Conservation (phyloP, 1,140 invertebrate species). For the Babylonia areolata region DNA sequence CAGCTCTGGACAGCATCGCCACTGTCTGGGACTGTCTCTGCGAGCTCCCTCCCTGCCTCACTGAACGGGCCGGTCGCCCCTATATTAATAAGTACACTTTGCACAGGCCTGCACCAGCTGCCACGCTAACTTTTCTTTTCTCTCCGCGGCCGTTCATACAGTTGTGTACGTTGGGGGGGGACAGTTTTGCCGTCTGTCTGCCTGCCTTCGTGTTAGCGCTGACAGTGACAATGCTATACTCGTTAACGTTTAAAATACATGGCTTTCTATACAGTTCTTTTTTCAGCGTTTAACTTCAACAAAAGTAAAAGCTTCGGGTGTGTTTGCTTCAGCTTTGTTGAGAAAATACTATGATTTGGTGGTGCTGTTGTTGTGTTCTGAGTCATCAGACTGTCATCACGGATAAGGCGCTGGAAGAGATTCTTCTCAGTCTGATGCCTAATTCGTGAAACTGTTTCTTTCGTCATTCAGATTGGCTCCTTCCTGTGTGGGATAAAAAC, state of each 20-base stretch:
- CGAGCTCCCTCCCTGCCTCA: background rate
- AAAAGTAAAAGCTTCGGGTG: background rate
- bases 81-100: too few relatives aligned
- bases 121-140: too few relatives aligned
- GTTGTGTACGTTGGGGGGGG: too few relatives aligned
- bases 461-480: slow-evolving; percentile 39
- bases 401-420: background rate
- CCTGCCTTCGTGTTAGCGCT: too few relatives aligned
- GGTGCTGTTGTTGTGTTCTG: background rate
- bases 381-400: background rate
- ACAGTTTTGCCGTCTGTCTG: too few relatives aligned
- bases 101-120: too few relatives aligned
- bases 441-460: slow-evolving; percentile 43
- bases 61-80: too few relatives aligned
- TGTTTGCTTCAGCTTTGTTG: too few relatives aligned
- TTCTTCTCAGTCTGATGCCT: slow-evolving; percentile 1
- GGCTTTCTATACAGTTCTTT: too few relatives aligned
- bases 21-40: background rate
- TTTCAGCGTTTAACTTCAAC: background rate
- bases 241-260: too few relatives aligned
- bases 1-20: background rate
- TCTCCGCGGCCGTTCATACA: too few relatives aligned
- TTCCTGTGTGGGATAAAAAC: slow-evolving; percentile 34
- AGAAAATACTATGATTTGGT: background rate
- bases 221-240: too few relatives aligned